phyloP scores from a whole-genome alignment of 2,797 vertebrate genomes.

The Furcifer pardalis region DNA sequence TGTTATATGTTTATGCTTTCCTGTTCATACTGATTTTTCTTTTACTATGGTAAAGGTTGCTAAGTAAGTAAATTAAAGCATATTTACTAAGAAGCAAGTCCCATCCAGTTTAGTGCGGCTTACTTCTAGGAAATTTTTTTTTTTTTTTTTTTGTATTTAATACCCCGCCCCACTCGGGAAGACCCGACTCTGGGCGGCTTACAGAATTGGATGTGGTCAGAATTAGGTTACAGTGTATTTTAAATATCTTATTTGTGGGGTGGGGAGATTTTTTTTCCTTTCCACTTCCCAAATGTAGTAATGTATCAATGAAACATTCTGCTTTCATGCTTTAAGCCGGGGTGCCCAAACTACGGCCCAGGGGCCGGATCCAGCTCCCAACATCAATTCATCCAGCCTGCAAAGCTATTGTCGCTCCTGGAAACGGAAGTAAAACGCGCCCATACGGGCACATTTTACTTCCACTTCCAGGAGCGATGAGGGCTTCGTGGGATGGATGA shows the following conservation, averaged over 20 bases:
- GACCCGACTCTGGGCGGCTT: no score
- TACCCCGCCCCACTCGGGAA: no score
- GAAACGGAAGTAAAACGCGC: no score
- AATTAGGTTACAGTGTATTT: constrained; percentile 26
- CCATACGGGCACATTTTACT: no score
- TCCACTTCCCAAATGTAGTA: constrained; percentile 55
- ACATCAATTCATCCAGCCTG: no score
- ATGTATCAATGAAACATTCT: constrained; percentile 11
- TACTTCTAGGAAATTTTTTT: constrained; percentile 22
- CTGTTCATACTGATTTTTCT: constrained; percentile 35
- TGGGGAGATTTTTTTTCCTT: not conserved
- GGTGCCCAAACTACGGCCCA: no score
- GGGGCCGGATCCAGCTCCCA: no score
- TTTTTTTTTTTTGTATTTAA: no score
- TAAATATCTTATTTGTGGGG: not conserved
- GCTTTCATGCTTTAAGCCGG: constrained; percentile 55
- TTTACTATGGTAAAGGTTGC: constrained; percentile 8
- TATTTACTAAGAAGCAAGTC: not conserved
- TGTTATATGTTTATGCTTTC: not conserved
- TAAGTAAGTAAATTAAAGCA: constrained; percentile 3
- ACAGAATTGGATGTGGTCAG: not conserved
- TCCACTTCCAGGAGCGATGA: no score
- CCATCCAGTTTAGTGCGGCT: not conserved
- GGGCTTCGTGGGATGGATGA: no score
- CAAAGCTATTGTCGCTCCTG: no score